Percentiles rank a stretch among this genome's conserved stretches.
phyloP scores from a whole-genome alignment of 2,113 vertebrate species.

The Acanthochromis polyacanthus region DNA sequence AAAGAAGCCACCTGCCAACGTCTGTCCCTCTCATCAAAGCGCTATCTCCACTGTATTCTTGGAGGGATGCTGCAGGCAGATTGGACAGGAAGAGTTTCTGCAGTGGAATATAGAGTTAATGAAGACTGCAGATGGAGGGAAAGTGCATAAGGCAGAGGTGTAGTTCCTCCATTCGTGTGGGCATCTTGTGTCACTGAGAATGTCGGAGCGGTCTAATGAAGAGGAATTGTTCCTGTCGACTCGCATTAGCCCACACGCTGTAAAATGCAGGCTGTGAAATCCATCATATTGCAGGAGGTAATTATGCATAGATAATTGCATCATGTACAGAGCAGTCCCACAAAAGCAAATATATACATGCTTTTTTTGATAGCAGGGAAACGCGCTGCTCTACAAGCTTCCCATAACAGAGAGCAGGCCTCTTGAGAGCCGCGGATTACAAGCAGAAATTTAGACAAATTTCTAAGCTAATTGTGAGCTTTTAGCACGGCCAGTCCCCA shows the following conservation, averaged over 20 bases:
- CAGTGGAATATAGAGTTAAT: constrained; percentile 31
- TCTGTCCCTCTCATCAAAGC: constrained; percentile 43
- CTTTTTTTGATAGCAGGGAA: constrained; percentile 38
- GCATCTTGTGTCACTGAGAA: constrained; percentile 44
- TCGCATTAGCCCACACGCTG: constrained; percentile 66
- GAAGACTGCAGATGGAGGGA: constrained; percentile 41
- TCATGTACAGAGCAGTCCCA: constrained; percentile 62
- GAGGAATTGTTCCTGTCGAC: constrained; percentile 77
- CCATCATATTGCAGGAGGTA: constrained; percentile 79
- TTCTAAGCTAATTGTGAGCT: constrained; percentile 12
- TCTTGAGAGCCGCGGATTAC: neutral
- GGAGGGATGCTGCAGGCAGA: constrained; percentile 8
- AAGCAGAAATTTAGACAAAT: constrained; percentile 21
- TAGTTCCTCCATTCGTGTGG: constrained; percentile 16
- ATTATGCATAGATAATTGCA: constrained; percentile 81
- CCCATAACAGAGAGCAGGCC: constrained; percentile 30
- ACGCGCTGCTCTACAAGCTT: constrained; percentile 27
- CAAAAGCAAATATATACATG: constrained; percentile 67
- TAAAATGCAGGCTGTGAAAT: constrained; percentile 75
- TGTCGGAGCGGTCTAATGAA: constrained; percentile 75
- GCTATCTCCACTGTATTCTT: constrained; percentile 1
- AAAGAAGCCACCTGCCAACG: constrained; percentile 32
- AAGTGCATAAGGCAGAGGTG: constrained; percentile 21
- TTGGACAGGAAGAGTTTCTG: constrained; percentile 2
- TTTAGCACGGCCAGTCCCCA: neutral